Conservation (phyloP, 2,113 vertebrate genomes). For the Albula glossodonta region DNA sequence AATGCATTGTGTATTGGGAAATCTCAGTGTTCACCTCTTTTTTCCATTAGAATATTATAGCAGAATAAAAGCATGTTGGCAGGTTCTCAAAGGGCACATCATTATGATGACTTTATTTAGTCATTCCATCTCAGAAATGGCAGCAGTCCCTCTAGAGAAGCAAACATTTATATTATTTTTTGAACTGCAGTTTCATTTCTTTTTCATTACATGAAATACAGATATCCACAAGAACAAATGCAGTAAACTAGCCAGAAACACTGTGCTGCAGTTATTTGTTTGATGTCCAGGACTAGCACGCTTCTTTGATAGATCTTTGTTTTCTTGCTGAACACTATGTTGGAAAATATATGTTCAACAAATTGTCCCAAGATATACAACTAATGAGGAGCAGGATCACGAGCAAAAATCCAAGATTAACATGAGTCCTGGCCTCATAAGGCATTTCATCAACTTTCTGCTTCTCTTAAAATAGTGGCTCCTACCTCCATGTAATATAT, state of each 20-base stretch:
- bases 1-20: not conserved
- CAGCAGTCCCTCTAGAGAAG: not conserved
- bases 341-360: not conserved
- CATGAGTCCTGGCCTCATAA: not conserved
- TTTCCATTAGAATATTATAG: not conserved
- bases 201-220: not conserved
- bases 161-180: not conserved
- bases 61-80: not conserved
- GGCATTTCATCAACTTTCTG: not conserved
- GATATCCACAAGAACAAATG: not conserved
- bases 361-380: not conserved
- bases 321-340: not conserved
- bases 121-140: not conserved
- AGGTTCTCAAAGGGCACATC: not conserved
- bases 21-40: not conserved
- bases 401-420: not conserved
- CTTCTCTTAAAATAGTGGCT: not conserved
- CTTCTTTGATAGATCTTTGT: conserved; percentile 4
- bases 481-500: no score
- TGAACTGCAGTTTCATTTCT: not conserved
- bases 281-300: not conserved
- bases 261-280: not conserved
- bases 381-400: not conserved
- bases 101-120: not conserved
- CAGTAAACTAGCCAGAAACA: not conserved